Evolutionary conservation across 2,113 vertebrate genomes (phyloP), one percentile per base, ranked within the genome.

Genomic region (Donacobius atricapilla): DNA sequence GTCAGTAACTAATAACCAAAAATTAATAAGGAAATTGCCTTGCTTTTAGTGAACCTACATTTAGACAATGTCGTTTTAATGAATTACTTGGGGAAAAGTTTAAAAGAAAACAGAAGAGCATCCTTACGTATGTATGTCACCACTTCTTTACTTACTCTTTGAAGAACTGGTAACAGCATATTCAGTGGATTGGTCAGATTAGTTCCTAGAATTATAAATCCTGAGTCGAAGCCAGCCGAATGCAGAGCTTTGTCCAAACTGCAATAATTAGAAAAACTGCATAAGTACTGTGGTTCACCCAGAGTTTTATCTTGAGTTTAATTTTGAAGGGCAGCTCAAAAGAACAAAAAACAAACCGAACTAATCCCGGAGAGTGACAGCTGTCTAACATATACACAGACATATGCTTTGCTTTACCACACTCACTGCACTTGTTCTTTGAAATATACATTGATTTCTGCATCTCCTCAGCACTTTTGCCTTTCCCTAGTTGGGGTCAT

Each of bases 131-230:
- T 0, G 2, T 17, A 5, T 4, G 27, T 18, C 30, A 82, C 6
- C 16, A 30, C 13, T n/a, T 68, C 64, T 72, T 70, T 93, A 98
- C 99, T 99, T 95, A 99, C 99, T 71, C 98, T 99, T 93, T 99
- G 99, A 65, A 99, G 97, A 87, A 98, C 89, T 95, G 99, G 98
- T 89, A 99, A 96, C 77, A 99, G 98, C 98, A 99, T 99, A 98
- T 99, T 99, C 93, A 99, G 93, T 42, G 99, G 99, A 97, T 99
- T 99, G 83, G 98, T 99, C 68, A 99, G 96, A 97, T 99, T 99
- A 94, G 99, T 99, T 97, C 99, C 99, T 96, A 99, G 98, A 93
- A 99, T 98, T 91, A 99, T 98, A 96, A 99, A 99, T 81, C 99
- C 99, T 19, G 98, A 99, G 95, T 98, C 97, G 77, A 99, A 98